These are phyloP conservation scores for Ornithoptera priamus DNA, from an alignment of 2,888 invertebrate species.

Conservation along the genomic window DNA sequence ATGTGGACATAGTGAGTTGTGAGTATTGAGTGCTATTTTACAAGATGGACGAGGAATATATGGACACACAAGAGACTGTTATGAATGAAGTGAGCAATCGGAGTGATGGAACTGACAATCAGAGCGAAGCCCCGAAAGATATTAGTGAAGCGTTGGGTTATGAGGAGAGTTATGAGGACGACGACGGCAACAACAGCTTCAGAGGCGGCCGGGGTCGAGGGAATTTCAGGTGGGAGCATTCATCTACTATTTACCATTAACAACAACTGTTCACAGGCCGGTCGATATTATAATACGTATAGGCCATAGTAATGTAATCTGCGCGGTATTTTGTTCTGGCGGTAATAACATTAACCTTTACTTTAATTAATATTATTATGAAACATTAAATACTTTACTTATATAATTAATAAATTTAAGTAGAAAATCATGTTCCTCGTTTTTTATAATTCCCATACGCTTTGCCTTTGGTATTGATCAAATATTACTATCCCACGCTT, in stretches of 20 bases:
- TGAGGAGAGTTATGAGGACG: slow-evolving; percentile 68
- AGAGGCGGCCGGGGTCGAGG: slow-evolving; percentile 66
- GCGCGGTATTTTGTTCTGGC: slow-evolving; percentile 12
- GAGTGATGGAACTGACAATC: slow-evolving; percentile 41
- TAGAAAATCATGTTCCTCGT: background rate
- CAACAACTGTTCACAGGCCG: background rate
- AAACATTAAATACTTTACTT: background rate
- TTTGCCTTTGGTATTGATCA: background rate
- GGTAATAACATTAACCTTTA: background rate
- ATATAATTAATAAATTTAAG: background rate
- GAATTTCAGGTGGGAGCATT: slow-evolving; percentile 60
- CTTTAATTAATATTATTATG: background rate
- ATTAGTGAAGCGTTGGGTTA: slow-evolving; percentile 57
- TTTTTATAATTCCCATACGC: background rate
- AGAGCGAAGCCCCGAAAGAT: slow-evolving; percentile 59
- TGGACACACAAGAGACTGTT: slow-evolving; percentile 60
- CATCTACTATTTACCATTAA: background rate
- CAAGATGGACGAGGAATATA: slow-evolving; percentile 70
- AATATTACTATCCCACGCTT: background rate
- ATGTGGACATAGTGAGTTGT: slow-evolving; percentile 60
- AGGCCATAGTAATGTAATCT: background rate
- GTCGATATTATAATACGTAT: background rate
- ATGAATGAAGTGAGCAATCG: slow-evolving; percentile 50
- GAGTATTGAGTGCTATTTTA: slow-evolving; percentile 38
- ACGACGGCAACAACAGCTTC: slow-evolving; percentile 60